A percentile compares a stretch with the other conserved stretches of the same genome.
Conservation (phyloP, 2,113 vertebrate species). For the Caretta caretta region DNA sequence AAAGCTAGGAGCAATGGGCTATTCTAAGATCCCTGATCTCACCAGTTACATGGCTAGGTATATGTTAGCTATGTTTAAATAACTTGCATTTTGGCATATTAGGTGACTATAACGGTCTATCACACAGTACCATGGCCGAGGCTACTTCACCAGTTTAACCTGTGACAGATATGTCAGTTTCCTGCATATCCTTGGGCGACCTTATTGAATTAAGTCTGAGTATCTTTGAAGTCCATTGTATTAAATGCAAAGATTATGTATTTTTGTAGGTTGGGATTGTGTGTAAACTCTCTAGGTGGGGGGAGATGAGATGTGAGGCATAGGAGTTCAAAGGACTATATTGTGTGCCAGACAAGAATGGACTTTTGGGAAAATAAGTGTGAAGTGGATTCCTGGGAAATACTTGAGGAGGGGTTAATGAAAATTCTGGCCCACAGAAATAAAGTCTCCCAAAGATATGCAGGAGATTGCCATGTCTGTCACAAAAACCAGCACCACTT, state of each 20-base stretch:
- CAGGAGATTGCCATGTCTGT: neutral
- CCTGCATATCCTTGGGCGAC: neutral
- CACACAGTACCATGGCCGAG: neutral
- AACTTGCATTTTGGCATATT: neutral
- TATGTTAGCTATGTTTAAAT: slow-evolving; percentile 37
- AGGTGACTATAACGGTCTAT: neutral
- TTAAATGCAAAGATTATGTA: neutral
- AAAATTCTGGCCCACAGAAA: neutral
- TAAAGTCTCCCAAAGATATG: neutral
- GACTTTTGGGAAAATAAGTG: neutral
- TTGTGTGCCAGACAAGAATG: neutral
- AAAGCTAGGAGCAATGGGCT: neutral
- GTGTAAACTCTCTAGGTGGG: neutral
- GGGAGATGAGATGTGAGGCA: neutral
- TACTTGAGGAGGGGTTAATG: neutral
- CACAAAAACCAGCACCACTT: neutral
- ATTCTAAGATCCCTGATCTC: neutral
- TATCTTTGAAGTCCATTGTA: neutral
- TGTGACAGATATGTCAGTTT: neutral
- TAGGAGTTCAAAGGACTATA: neutral
- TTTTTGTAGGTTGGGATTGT: neutral
- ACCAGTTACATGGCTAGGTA: neutral
- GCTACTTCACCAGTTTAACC: neutral
- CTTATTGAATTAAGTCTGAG: neutral
- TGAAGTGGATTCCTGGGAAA: neutral